Evolutionary conservation across 1,140 invertebrate genomes (phyloP), one percentile per base, ranked within the genome.

Genomic region (Cydia fagiglandana): DNA sequence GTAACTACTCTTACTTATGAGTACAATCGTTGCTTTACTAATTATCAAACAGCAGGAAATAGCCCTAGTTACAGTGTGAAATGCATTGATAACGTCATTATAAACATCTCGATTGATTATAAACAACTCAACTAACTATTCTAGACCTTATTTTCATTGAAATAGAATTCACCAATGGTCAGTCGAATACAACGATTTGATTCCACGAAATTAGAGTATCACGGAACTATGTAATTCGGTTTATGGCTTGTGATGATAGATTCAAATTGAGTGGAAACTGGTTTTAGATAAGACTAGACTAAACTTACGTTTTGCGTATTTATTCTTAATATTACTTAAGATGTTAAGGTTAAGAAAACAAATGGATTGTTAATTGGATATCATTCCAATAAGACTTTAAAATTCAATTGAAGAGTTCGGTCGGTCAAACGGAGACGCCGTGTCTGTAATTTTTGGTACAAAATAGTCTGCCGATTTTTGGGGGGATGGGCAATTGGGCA

Each of bases 1-100:
- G 3, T 61, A 24, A 20, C n/a, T 45, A 45, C 41, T 12, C 41
- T 5, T 45, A 45, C 41, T 47, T 47, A 28, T 3, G 1, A 1
- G 3, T 28, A 47, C 45, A 47, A 4, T 24, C 20, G 56, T 24
- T n/a, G 13, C 50, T 7, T 61, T 20, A 24, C 56, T 61, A 61
- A 24, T 24, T 20, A 56, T 56, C 38, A 56, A 56, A n/a, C n/a
- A 24, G 56, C 56, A 61, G 56, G 56, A 61, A 61, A 61, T 61
- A 4, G 20, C 17, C 56, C 56, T 61, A 61, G 17, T 61, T 61
- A 24, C 56, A 61, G 20, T 12, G 17, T 24, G 56, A 61, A 61
- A 61, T 61, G 56, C 56, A 20, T 24, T 61, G 56, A 61, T 61
- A 61, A 61, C 20, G 56, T 12, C n/a, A 24, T 24, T 61, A 61